Evolutionary conservation across 2,113 vertebrate species (phyloP).

Genomic region (Serinus canaria): DNA sequence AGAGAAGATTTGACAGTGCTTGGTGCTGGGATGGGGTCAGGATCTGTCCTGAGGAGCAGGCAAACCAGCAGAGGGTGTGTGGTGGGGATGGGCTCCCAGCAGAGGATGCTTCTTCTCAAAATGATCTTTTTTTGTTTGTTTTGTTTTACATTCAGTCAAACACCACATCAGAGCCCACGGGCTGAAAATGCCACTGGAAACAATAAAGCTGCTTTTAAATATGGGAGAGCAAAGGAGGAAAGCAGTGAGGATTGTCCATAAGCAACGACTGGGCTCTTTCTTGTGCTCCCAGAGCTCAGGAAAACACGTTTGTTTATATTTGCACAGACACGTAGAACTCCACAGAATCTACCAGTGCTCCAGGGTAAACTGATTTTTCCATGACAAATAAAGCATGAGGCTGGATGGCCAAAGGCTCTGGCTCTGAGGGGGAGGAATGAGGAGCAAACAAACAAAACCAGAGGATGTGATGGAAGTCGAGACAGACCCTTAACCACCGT

Average conservation of each 20-base stretch:
- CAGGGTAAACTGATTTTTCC: slow-evolving; percentile 14
- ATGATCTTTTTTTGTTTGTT: neutral
- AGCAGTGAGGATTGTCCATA: slow-evolving; percentile 12
- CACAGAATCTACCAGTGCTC: slow-evolving; percentile 23
- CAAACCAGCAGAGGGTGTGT: neutral
- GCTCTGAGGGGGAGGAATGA: neutral
- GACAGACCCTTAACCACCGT: slow-evolving; percentile 55
- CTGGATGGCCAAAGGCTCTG: slow-evolving; percentile 22
- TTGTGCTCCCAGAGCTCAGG: neutral
- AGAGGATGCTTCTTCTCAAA: neutral
- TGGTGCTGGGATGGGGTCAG: neutral
- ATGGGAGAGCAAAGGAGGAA: neutral
- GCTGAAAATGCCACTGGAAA: slow-evolving; percentile 7
- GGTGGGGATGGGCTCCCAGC: neutral
- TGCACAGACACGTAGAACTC: slow-evolving; percentile 52
- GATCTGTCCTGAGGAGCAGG: neutral
- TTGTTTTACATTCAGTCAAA: slow-evolving; percentile 40
- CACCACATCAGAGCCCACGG: neutral
- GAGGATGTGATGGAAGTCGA: slow-evolving; percentile 55
- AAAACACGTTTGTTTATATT: neutral
- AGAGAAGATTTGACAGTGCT: slow-evolving; percentile 3
- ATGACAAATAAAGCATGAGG: slow-evolving; percentile 35
- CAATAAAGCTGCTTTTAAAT: slow-evolving; percentile 7
- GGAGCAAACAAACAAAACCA: slow-evolving; percentile 46
- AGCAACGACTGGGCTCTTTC: slow-evolving; percentile 22